Evolutionary conservation across 2,113 vertebrate species (phyloP).

Genomic region (Microcebus griseorufus): DNA sequence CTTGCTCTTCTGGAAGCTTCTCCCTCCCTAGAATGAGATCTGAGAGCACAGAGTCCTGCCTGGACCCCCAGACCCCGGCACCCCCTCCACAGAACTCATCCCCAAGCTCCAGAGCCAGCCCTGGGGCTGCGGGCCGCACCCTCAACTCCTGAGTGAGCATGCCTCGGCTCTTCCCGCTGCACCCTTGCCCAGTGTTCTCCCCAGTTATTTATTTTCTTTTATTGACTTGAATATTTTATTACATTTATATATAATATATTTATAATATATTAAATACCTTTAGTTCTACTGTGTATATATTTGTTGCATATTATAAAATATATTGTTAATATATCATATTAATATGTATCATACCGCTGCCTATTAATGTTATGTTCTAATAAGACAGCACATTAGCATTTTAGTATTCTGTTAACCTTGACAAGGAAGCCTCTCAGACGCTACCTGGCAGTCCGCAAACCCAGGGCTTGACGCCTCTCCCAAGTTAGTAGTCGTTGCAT

Average conservation of each 20-base stretch:
- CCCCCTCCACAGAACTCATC: background rate
- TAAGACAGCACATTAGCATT: background rate
- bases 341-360: background rate
- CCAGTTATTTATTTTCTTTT: background rate
- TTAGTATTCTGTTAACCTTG: background rate
- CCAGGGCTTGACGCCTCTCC: background rate
- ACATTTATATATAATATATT: background rate
- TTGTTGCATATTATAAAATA: background rate
- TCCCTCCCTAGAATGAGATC: background rate
- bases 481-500: background rate
- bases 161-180: background rate
- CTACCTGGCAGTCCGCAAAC: background rate
- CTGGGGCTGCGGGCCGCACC: too few relatives aligned
- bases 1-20: background rate
- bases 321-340: background rate
- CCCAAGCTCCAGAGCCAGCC: background rate
- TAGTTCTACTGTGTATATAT: background rate
- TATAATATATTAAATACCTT: background rate
- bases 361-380: background rate
- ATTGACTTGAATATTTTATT: background rate
- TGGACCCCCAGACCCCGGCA: background rate
- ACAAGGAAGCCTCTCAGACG: background rate
- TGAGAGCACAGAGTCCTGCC: background rate
- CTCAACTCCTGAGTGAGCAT: background rate
- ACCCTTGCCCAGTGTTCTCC: background rate